Evolutionary conservation across 1,140 invertebrate genomes (phyloP), one percentile per base, ranked within the genome.

Genomic region (Nilaparvata lugens): DNA sequence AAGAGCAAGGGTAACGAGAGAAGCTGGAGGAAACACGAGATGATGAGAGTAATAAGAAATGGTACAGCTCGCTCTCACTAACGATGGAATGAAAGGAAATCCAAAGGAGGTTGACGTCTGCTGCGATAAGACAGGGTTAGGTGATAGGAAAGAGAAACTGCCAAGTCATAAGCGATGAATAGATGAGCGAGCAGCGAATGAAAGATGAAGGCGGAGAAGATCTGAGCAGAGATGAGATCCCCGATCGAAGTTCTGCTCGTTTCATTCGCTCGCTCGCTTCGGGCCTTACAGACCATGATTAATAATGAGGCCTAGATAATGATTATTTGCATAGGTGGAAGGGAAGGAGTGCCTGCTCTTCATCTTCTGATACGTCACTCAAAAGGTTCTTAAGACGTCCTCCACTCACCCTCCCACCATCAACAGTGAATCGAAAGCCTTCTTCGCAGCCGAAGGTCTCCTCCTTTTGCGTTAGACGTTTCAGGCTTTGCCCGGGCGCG

Each of bases 251-350:
- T 19, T 48, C 45, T 48, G 5, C 11, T 23, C 9, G n/a, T 9
- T n/a, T n/a, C 9, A 40, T 18, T 48, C 21, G 9, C 14, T 23
- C 45, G 45, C 21, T 48, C 45, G 45, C 45, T 48, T 48, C 21
- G 14, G 45, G 45, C 45, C 11, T 48, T 35, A 48, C 45, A 18
- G 45, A 11, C 16, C 21, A 19, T 48, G 45, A 48, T 48, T 48
- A 48, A 48, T 48, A 48, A 48, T 48, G 21, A 48, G 45, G 45
- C 45, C 21, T 48, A 48, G 45, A 48, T 48, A 48, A 48, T 48
- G 45, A 48, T 48, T 48, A 48, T 48, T 48, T 48, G 45, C 45
- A 48, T 48, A 48, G 45, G 45, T 48, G 31, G 31, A 48, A 48
- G 45, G 21, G 45, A 48, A 48, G 45, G 4, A 23, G 14, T 9